Percentiles rank a stretch among this genome's conserved stretches.
Evolutionary conservation across 2,113 vertebrate species (phyloP).

Genomic region (Cottus gobio): DNA sequence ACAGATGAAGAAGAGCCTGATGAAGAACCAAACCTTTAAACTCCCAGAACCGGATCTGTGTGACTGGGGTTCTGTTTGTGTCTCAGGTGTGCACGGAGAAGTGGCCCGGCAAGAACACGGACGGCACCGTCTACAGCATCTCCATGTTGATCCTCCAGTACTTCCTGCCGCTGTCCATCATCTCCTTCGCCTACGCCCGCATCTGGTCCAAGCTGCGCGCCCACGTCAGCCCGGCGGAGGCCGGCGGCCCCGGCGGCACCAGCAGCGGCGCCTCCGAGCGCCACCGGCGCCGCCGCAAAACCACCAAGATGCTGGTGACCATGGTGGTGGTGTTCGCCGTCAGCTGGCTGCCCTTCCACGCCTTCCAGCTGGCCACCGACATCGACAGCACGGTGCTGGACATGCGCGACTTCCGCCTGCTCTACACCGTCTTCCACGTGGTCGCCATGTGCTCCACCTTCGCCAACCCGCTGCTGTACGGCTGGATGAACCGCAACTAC

Average conservation of each 20-base stretch:
- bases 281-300: constrained; percentile 90
- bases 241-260: background rate
- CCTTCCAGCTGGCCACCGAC: constrained; percentile 95
- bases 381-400: constrained; percentile 90
- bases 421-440: constrained; percentile 95
- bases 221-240: constrained; percentile 86
- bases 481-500: constrained; percentile 99
- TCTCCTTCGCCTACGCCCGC: constrained; percentile 90
- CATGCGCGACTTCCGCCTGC: constrained; percentile 92
- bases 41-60: too few species aligned
- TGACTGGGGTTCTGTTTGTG: too few species aligned
- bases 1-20: too few species aligned
- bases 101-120: constrained; percentile 90
- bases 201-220: constrained; percentile 95
- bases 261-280: constrained; percentile 82
- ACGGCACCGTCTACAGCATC: constrained; percentile 92
- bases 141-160: constrained; percentile 93
- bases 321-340: constrained; percentile 95
- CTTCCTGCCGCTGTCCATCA: constrained; percentile 90
- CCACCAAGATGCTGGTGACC: constrained; percentile 95
- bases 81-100: constrained; percentile 89
- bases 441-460: constrained; percentile 97
- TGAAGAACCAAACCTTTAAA: too few species aligned
- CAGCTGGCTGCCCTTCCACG: constrained; percentile 95
- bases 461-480: constrained; percentile 95